Base-by-base conservation (phyloP, 2,888 invertebrate species). In the Deroplatys truncata region DNA sequence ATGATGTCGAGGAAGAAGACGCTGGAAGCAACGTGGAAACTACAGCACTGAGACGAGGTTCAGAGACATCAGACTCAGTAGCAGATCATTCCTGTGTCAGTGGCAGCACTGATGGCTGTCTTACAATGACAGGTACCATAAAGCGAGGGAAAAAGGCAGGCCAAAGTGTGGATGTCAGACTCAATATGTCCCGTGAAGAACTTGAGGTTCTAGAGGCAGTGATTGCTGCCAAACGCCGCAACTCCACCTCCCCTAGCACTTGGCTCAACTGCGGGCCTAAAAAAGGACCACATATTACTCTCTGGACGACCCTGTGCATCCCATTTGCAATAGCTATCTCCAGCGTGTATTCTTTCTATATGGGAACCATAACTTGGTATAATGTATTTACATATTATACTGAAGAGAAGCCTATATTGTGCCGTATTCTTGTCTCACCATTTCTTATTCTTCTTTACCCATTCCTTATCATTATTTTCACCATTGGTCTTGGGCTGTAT, bases 311-410 rank as follows among this genome's bases (percentile, higher is more conserved):
- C 72, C 90, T 96, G 20, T 96, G 96, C 92, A 94, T 95, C 91
- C 97, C 97, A 20, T 94, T 96, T 93, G 95, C 96, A 28, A 94
- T 95, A 56, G 91, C 95, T 83, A 93, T 96, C 90, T 96, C 97
- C 16, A 94, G 95, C 25, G 92, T 95, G 86, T 96, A 96, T 92
- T 96, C 96, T 1, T 97, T 97, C 92, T 97, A 97, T 92, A 95
- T 96, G 91, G 97, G 97, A 29, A 96, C 97, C 2, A 93, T 96
- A 92, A 96, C 96, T 86, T 97, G 97, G 97, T 97, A 97, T 92
- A 97, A 97, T 92, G 94, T 97, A 91, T 96, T 96, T 92, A 95
- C 95, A 85, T 96, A 96, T 92, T 95, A 96, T 89, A 96, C 95
- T 89, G 96, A 97, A 92, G 96, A 96, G 92, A 95, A 95, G 91